A percentile compares a stretch with the other conserved stretches of the same genome.
phyloP scores from a whole-genome alignment of 2,113 vertebrate genomes.

The Gymnarchus niloticus region DNA sequence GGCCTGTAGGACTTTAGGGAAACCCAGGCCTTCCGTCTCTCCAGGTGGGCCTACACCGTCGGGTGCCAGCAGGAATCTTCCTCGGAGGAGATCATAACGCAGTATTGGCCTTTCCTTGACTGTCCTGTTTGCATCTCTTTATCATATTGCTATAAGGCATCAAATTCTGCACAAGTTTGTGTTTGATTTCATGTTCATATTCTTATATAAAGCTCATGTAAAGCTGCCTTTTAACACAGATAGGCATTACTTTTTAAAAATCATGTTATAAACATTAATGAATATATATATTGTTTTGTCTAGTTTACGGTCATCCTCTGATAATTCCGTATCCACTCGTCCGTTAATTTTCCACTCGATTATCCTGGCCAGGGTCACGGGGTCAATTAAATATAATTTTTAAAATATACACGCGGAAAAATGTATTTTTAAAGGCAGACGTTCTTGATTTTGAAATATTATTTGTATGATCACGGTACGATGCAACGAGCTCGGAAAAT shows the following conservation, averaged over 20 bases:
- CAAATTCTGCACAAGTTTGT: too few relatives aligned
- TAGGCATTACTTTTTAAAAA: neutral
- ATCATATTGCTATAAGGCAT: neutral
- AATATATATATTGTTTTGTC: neutral
- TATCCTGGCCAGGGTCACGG: too few relatives aligned
- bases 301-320: neutral
- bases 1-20: too few relatives aligned
- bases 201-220: neutral
- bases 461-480: neutral
- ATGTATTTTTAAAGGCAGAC: neutral
- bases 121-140: neutral
- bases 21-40: neutral
- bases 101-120: neutral
- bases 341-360: too few relatives aligned
- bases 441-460: neutral
- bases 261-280: too few relatives aligned
- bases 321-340: neutral
- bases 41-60: too few relatives aligned
- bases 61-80: neutral
- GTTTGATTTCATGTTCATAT: neutral
- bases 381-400: neutral
- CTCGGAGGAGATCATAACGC: neutral
- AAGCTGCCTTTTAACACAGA: neutral
- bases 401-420: neutral
- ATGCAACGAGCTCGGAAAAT: neutral